phyloP scores from a whole-genome alignment of 1,140 invertebrate genomes.

The Eumaeus atala region DNA sequence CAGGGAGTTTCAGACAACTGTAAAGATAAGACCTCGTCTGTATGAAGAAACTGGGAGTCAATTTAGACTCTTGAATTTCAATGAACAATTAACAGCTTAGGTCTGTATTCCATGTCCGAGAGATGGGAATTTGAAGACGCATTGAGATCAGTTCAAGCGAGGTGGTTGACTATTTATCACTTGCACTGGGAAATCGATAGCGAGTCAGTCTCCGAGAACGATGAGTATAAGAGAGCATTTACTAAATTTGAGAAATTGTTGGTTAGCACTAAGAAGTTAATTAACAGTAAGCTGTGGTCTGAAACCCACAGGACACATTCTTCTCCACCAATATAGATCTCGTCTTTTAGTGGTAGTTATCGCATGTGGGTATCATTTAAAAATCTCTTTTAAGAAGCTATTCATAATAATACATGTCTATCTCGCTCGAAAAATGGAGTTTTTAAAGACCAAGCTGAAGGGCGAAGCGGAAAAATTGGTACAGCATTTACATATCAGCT shows the following conservation, averaged over 20 bases:
- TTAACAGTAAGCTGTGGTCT: slow-evolving; percentile 18
- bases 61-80: too few species aligned
- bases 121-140: slow-evolving; percentile 22
- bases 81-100: neutral
- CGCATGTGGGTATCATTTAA: slow-evolving; percentile 14
- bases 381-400: slow-evolving; percentile 15
- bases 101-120: slow-evolving; percentile 5
- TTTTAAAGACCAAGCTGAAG: neutral
- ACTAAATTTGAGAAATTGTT: slow-evolving; percentile 2
- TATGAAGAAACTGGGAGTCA: too few species aligned
- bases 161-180: slow-evolving; percentile 18
- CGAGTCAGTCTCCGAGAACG: slow-evolving; percentile 3
- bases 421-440: slow-evolving; percentile 12
- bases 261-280: neutral
- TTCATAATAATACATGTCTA: neutral
- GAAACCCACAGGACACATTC: slow-evolving; percentile 11
- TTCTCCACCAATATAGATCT: slow-evolving; percentile 11
- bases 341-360: slow-evolving; percentile 16
- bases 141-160: slow-evolving; percentile 9
- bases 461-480: too few species aligned
- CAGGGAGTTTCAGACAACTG: too few species aligned
- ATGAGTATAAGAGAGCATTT: slow-evolving; percentile 13
- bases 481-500: too few species aligned
- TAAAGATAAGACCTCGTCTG: too few species aligned
- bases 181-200: slow-evolving; percentile 24